Evolutionary conservation across 2,888 invertebrate species (phyloP), one percentile per base, ranked within the genome.

Genomic region (Ophion costatus): DNA sequence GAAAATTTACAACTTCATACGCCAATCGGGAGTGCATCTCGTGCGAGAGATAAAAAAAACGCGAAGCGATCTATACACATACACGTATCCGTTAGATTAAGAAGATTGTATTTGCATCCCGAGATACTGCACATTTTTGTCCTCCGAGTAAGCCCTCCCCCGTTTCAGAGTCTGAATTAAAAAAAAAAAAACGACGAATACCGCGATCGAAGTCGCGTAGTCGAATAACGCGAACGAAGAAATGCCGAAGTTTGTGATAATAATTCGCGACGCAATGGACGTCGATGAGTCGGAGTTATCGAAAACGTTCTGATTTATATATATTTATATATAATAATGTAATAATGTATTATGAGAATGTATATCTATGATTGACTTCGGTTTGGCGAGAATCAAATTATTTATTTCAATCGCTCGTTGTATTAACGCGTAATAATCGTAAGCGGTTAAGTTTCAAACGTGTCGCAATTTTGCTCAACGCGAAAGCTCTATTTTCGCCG

Each of bases 301-400:
- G 84, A 82, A 82, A 83, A 45, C 71, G 42, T 33, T 56, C 67
- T 61, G 59, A 78, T 85, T 83, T 78, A 70, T 75, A 71, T 66
- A 81, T 82, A 81, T 77, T 78, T 81, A 83, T 82, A 82, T 78
- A 80, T 71, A 80, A 75, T 80, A 59, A 57, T 66, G 20, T 70
- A 10, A 29, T 38, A 42, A 22, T 17, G 38, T 24, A 29, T 17
- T 63, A 11, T 24, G 24, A 38, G 38, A 70, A 64, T 45, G 6
- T 45, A 51, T 75, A 51, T 75, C 29, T 45, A 64, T 89, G 80
- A 88, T 78, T 83, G 76, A 86, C 80, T 84, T 88, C 79, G 87
- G 88, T 88, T 89, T 88, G 45, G 87, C 86, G 86, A 89, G 88
- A 82, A 89, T 90, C 88, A 89, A 88, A 87, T 45, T 87, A 84